Conservation (phyloP, 2,888 invertebrate species). For the Alentia gelatinosa region DNA sequence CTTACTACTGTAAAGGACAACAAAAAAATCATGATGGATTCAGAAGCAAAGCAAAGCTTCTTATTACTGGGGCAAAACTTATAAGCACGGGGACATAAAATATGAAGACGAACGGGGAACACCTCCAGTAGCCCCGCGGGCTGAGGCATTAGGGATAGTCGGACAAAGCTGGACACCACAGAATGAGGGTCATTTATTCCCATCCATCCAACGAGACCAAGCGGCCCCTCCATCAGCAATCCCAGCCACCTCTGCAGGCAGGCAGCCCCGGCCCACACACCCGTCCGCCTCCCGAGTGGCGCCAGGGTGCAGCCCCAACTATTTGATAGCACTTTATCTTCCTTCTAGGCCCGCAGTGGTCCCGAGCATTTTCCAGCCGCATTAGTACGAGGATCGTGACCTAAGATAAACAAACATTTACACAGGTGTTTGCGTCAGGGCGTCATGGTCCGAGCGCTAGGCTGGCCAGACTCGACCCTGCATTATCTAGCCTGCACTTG, state of each 20-base stretch:
- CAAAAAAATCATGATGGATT: conserved; percentile 1
- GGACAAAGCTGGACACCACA: not conserved
- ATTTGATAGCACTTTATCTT: not conserved
- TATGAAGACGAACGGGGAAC: not conserved
- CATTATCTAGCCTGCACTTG: too few species aligned
- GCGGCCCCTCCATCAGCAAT: not conserved
- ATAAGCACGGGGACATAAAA: not conserved
- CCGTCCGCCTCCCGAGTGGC: not conserved
- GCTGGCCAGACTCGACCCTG: too few species aligned
- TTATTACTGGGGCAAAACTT: not conserved
- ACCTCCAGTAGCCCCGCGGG: not conserved
- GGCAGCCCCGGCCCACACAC: too few species aligned
- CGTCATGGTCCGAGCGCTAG: too few species aligned
- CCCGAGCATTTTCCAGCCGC: not conserved
- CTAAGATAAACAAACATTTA: conserved; percentile 2
- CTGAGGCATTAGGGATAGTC: not conserved
- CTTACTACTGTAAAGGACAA: too few species aligned
- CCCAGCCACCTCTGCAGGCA: not conserved
- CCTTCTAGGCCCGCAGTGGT: not conserved
- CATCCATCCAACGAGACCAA: not conserved
- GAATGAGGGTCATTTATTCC: not conserved
- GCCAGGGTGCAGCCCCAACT: not conserved
- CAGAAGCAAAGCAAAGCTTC: not conserved
- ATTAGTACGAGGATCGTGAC: conserved; percentile 7
- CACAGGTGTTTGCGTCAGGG: conserved; percentile 20